These are phyloP conservation scores for Seriola dumerili DNA, from an alignment of 2,113 vertebrate species.

Conservation along the genomic window DNA sequence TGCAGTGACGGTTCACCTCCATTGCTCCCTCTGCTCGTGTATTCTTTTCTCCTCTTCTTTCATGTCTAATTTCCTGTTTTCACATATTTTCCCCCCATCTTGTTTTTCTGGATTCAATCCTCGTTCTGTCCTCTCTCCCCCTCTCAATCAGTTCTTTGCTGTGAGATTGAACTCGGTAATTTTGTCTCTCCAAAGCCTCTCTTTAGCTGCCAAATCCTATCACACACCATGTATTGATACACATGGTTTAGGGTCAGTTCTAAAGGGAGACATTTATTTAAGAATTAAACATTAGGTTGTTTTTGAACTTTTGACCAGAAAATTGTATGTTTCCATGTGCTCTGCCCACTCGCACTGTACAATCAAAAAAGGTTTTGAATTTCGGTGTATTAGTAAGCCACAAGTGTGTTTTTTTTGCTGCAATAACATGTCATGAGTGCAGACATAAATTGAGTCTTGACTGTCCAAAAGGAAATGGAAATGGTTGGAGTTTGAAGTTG, in stretches of 20 bases:
- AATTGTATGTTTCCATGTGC: conserved; percentile 2
- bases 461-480: conserved; percentile 54
- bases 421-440: conserved; percentile 39
- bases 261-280: conserved; percentile 44
- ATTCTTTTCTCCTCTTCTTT: conserved; percentile 23
- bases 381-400: conserved; percentile 37
- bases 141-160: conserved; percentile 1
- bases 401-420: conserved; percentile 7
- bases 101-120: conserved; percentile 12
- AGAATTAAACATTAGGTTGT: not conserved
- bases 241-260: conserved; percentile 20
- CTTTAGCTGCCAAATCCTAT: conserved; percentile 47
- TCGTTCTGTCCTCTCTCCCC: not conserved
- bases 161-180: conserved; percentile 35
- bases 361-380: conserved; percentile 30
- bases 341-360: not conserved
- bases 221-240: conserved; percentile 19
- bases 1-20: conserved; percentile 53
- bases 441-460: conserved; percentile 41
- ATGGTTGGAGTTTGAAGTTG: conserved; percentile 52
- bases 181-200: conserved; percentile 40
- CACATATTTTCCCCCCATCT: conserved; percentile 25
- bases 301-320: conserved; percentile 17
- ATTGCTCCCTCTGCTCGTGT: conserved; percentile 20
- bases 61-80: conserved; percentile 47